A percentile compares a stretch with the other conserved stretches of the same genome.
Conservation (phyloP, 2,113 vertebrate species). For the Origma solitaria region DNA sequence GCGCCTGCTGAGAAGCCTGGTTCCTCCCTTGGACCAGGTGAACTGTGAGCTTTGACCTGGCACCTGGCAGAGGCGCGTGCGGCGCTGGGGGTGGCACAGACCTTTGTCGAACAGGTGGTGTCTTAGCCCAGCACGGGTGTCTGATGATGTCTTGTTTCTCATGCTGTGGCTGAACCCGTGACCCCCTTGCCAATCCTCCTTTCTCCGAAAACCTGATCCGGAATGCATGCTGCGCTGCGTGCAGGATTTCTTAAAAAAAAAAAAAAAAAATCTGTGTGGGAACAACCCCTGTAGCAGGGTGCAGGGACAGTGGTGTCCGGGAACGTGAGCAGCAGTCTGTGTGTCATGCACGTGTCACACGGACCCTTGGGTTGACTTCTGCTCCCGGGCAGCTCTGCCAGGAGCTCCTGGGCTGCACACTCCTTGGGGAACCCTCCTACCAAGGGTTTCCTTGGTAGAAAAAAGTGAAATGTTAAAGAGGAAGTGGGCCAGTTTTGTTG, state of each 20-base stretch:
- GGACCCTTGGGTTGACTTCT: background rate
- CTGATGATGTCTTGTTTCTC: background rate
- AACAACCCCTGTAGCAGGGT: accelerated
- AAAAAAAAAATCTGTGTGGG: background rate
- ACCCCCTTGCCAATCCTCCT: background rate
- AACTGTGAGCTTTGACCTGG: constrained; percentile 26
- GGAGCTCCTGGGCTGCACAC: background rate
- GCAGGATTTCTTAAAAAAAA: background rate
- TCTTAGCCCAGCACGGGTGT: background rate
- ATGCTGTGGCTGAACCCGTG: accelerated
- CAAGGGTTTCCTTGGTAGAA: background rate
- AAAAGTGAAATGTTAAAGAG: background rate
- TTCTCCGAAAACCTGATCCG: background rate
- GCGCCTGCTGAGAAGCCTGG: background rate
- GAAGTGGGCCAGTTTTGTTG: background rate
- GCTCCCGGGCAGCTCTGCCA: background rate
- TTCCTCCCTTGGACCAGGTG: background rate
- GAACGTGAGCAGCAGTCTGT: background rate
- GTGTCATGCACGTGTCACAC: background rate
- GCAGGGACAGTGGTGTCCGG: background rate
- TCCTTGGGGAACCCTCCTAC: background rate
- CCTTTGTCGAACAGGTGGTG: background rate
- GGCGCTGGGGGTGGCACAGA: background rate
- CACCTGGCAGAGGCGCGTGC: background rate
- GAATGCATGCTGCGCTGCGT: accelerated